Percentiles rank a stretch among this genome's conserved stretches.
Conservation (phyloP, 2,113 vertebrate species). For the Prochilodus magdalenae region DNA sequence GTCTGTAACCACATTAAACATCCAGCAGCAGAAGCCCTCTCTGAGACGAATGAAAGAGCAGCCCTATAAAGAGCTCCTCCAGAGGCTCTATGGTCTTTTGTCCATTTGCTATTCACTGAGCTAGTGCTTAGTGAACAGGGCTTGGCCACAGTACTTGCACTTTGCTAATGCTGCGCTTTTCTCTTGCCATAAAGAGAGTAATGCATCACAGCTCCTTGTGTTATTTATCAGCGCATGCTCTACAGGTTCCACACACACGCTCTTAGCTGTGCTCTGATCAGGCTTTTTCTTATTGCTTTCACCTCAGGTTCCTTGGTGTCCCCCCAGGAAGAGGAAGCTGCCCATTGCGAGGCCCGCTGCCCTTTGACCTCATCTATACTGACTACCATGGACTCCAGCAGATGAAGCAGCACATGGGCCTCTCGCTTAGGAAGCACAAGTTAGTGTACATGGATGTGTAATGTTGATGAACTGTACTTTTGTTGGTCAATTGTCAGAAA, state of each 20-base stretch:
- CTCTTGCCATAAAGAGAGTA: not conserved
- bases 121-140: not conserved
- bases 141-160: not conserved
- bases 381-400: conserved; percentile 97
- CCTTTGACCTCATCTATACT: conserved; percentile 96
- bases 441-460: conserved; percentile 67
- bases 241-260: not conserved
- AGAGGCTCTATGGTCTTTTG: not conserved
- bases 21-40: not conserved
- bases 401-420: conserved; percentile 98
- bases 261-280: not conserved
- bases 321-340: conserved; percentile 96
- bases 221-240: not conserved
- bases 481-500: too few relatives aligned
- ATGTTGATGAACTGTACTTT: too few relatives aligned
- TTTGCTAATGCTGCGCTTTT: not conserved
- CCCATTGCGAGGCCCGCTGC: conserved; percentile 87
- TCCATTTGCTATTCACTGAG: conserved; percentile 11
- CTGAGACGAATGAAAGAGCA: not conserved
- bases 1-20: conserved; percentile 12
- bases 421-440: conserved; percentile 96
- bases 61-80: not conserved
- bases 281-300: not conserved
- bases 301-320: conserved; percentile 87
- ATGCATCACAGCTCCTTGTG: conserved; percentile 9